phyloP scores from a whole-genome alignment of 2,888 invertebrate species.

The Lapara coniferarum region DNA sequence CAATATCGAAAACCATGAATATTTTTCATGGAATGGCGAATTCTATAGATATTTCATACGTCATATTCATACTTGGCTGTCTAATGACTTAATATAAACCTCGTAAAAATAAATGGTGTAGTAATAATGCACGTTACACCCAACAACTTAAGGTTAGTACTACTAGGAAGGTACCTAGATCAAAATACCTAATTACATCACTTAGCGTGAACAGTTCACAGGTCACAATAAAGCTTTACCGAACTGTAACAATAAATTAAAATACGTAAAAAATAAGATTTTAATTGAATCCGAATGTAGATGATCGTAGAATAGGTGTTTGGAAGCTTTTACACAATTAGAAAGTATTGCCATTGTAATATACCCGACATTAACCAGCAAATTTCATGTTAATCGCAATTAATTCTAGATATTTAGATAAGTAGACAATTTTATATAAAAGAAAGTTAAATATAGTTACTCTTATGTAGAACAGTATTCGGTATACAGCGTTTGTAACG shows the following conservation, averaged over 20 bases:
- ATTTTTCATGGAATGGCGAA: too few species aligned
- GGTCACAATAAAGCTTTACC: slow-evolving; percentile 70
- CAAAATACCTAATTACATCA: slow-evolving; percentile 27
- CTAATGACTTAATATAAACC: too few species aligned
- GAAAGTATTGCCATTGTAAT: slow-evolving; percentile 70
- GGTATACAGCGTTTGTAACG: slow-evolving; percentile 47
- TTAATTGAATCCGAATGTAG: slow-evolving; percentile 57
- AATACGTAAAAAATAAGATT: slow-evolving; percentile 68
- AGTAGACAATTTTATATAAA: slow-evolving; percentile 76
- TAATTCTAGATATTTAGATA: slow-evolving; percentile 54
- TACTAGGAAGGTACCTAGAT: slow-evolving; percentile 42
- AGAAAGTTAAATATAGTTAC: slow-evolving; percentile 39
- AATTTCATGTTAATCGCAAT: slow-evolving; percentile 67
- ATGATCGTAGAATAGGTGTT: slow-evolving; percentile 75
- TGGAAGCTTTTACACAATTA: slow-evolving; percentile 82
- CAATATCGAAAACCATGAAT: too few species aligned
- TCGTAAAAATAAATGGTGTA: too few species aligned
- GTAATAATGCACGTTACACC: slow-evolving; percentile 22
- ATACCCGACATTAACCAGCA: slow-evolving; percentile 65
- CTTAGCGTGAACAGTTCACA: slow-evolving; percentile 37
- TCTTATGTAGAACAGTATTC: slow-evolving; percentile 34
- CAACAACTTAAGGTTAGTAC: slow-evolving; percentile 37
- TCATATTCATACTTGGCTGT: too few species aligned
- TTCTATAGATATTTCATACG: too few species aligned
- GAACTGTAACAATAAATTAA: slow-evolving; percentile 73